Conservation (phyloP, 2,113 vertebrate genomes). For the Channa argus region DNA sequence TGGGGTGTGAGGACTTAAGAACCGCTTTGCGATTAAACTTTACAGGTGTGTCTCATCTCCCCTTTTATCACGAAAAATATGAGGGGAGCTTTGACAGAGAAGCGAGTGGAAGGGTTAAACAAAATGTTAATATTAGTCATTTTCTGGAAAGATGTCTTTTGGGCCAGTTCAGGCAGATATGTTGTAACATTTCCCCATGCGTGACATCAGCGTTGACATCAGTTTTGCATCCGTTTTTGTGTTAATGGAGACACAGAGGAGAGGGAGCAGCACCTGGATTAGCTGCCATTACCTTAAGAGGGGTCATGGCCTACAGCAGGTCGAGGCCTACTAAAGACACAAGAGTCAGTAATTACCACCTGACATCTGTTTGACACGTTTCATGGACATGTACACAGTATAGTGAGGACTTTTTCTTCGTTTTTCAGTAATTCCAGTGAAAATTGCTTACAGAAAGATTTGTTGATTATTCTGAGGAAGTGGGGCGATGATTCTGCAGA, state of each 20-base stretch:
- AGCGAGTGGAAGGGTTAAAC: not conserved
- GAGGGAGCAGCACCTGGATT: conserved; percentile 50
- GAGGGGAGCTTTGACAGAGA: not conserved
- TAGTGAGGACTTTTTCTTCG: not conserved
- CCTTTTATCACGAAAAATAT: no score
- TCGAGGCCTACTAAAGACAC: conserved; percentile 25
- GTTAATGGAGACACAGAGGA: conserved; percentile 27
- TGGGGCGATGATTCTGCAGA: not conserved
- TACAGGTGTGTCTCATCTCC: not conserved
- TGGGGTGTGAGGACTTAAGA: not conserved
- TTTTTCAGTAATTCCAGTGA: not conserved
- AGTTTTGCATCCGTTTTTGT: conserved; percentile 3
- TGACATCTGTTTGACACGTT: conserved; percentile 53
- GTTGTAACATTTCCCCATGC: conserved; percentile 2
- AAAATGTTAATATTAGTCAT: not conserved
- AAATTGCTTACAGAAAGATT: not conserved
- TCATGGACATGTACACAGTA: conserved; percentile 6
- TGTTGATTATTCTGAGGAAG: no score
- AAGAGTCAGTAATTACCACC: conserved; percentile 46
- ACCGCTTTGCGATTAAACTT: not conserved
- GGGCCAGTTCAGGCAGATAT: not conserved
- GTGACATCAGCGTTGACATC: conserved; percentile 2
- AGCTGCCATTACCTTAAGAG: conserved; percentile 43
- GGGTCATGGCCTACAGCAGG: conserved; percentile 38
- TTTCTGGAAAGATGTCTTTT: not conserved